phyloP scores from a whole-genome alignment of 2,797 vertebrate species.

The Fratercula arctica region DNA sequence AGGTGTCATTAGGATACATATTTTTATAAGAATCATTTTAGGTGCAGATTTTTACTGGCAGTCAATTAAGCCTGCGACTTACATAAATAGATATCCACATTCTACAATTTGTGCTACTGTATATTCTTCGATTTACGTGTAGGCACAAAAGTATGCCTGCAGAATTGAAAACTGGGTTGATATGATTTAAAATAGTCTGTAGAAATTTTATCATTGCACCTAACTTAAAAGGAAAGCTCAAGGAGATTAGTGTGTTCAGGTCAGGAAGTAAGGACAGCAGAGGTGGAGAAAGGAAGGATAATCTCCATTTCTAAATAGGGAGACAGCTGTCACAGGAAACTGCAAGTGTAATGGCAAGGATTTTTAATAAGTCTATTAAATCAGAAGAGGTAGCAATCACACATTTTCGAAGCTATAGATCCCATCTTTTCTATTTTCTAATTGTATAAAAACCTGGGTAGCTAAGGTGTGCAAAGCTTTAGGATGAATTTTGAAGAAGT shows the following conservation, averaged over 20 bases:
- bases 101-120: neutral
- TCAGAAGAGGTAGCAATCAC: neutral
- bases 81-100: neutral
- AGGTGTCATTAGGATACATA: neutral
- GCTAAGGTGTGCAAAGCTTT: neutral
- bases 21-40: neutral
- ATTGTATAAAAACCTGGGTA: neutral
- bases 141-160: neutral
- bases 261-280: neutral
- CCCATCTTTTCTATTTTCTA: neutral
- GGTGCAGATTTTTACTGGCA: neutral
- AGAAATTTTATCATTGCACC: neutral
- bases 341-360: neutral
- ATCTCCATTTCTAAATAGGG: neutral
- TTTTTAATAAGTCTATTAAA: slow-evolving; percentile 3
- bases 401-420: neutral
- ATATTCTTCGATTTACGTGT: neutral
- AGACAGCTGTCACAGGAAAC: neutral
- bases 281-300: neutral
- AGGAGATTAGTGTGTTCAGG: neutral
- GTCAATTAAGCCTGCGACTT: neutral
- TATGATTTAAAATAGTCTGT: neutral
- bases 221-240: neutral
- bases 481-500: neutral
- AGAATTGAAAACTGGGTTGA: neutral